phyloP scores from a whole-genome alignment of 2,888 invertebrate genomes.

The Charanyca ferruginea region DNA sequence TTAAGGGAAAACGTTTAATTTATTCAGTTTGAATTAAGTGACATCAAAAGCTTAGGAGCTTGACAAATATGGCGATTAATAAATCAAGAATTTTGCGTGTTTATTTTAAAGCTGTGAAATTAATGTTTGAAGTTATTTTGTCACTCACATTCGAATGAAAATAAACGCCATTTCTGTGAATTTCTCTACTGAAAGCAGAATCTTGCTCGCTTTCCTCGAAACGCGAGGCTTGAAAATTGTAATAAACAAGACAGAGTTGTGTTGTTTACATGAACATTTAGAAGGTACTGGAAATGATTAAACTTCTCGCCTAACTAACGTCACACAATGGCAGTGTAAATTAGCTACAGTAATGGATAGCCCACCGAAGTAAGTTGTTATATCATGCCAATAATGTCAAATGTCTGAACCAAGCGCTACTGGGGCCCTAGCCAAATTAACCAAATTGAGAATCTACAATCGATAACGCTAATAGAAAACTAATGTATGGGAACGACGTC shows the following conservation, averaged over 20 bases:
- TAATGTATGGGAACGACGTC: no score
- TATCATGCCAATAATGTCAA: no score
- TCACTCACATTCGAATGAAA: neutral
- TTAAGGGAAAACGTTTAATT: constrained; percentile 43
- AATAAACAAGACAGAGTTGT: constrained; percentile 10
- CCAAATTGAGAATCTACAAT: no score
- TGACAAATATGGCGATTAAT: constrained; percentile 49
- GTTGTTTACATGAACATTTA: no score
- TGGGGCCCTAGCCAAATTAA: no score
- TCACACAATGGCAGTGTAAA: no score
- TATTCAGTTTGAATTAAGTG: constrained; percentile 47
- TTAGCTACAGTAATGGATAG: no score
- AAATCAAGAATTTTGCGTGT: constrained; percentile 24
- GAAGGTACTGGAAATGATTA: no score
- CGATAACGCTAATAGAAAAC: no score
- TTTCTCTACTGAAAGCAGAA: constrained; percentile 17
- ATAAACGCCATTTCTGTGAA: constrained; percentile 1
- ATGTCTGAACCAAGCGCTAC: no score
- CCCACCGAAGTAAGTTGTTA: no score
- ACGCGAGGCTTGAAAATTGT: constrained; percentile 20
- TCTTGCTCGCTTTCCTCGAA: constrained; percentile 10
- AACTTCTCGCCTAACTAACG: no score
- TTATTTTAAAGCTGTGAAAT: constrained; percentile 17
- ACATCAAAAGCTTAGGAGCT: constrained; percentile 37
- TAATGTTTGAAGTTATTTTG: constrained; percentile 19